These are phyloP conservation scores for Erebia palarica DNA, from an alignment of 2,888 invertebrate genomes.

Conservation along the genomic window DNA sequence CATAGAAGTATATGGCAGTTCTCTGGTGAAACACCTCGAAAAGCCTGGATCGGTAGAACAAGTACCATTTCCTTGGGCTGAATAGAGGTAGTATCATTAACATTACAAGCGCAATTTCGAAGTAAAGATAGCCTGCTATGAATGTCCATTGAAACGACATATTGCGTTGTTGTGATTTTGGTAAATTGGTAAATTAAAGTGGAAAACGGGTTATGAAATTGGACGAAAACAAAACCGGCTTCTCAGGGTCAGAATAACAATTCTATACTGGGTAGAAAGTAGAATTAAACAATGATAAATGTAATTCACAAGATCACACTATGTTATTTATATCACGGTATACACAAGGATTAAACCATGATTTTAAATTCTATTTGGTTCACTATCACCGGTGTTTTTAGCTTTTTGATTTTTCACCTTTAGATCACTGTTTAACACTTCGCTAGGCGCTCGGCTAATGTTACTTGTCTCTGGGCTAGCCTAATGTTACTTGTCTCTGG, in stretches of 20 bases:
- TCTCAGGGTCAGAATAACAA: not conserved
- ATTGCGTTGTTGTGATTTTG: slow-evolving; percentile 40
- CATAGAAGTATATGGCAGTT: slow-evolving; percentile 86
- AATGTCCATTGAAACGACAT: slow-evolving; percentile 93
- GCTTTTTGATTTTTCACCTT: too few relatives aligned
- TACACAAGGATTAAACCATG: too few relatives aligned
- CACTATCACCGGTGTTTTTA: too few relatives aligned
- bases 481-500: too few relatives aligned
- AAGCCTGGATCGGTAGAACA: slow-evolving; percentile 87
- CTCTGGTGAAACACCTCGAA: slow-evolving; percentile 84
- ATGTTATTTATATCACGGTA: not conserved
- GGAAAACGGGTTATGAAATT: not conserved
- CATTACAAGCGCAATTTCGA: slow-evolving; percentile 85
- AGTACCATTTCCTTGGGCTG: slow-evolving; percentile 89
- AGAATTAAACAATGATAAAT: not conserved
- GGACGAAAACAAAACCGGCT: slow-evolving; percentile 7
- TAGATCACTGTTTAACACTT: too few relatives aligned
- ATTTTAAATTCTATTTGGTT: too few relatives aligned
- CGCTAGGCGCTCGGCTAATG: too few relatives aligned
- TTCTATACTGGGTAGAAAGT: not conserved
- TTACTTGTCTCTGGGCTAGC: too few relatives aligned
- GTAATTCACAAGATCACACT: not conserved
- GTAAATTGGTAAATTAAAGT: not conserved
- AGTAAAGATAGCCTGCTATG: slow-evolving; percentile 87
- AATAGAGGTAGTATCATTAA: slow-evolving; percentile 87